Evolutionary conservation across 2,113 vertebrate species (phyloP).

Genomic region (Choloepus hoffmanni): DNA sequence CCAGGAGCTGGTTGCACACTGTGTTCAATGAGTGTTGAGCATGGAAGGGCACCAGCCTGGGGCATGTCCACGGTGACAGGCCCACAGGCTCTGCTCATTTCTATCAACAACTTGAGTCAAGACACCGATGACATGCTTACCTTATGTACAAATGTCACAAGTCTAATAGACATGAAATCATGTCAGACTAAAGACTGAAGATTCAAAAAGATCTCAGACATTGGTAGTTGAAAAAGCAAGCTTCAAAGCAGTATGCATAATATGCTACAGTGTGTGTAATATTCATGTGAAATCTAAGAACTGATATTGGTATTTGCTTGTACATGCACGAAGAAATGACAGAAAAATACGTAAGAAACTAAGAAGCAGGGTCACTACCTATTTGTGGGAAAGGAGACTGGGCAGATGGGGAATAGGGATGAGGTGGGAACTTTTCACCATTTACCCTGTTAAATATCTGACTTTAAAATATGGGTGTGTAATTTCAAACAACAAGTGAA

Average conservation of each 20-base stretch:
- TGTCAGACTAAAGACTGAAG: neutral
- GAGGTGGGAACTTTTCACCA: neutral
- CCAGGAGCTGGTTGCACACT: neutral
- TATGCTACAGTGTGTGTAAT: neutral
- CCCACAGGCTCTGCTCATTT: neutral
- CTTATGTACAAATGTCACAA: neutral
- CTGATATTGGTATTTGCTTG: neutral
- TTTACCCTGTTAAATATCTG: neutral
- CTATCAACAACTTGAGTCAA: neutral
- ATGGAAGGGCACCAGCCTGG: neutral
- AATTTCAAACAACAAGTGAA: too few species aligned
- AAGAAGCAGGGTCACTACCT: neutral
- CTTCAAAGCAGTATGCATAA: neutral
- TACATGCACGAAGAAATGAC: neutral
- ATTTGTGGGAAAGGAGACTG: too few species aligned
- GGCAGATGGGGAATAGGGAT: neutral
- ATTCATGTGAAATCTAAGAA: neutral
- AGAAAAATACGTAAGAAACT: neutral
- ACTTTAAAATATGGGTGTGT: neutral
- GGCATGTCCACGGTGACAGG: neutral
- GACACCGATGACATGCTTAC: neutral
- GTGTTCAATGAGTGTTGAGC: too few species aligned
- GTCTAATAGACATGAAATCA: neutral
- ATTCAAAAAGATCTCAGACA: neutral
- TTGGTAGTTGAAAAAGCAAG: neutral